Percentiles rank a stretch among this genome's conserved stretches.
phyloP scores from a whole-genome alignment of 1,140 invertebrate genomes.

The Pinna nobilis region DNA sequence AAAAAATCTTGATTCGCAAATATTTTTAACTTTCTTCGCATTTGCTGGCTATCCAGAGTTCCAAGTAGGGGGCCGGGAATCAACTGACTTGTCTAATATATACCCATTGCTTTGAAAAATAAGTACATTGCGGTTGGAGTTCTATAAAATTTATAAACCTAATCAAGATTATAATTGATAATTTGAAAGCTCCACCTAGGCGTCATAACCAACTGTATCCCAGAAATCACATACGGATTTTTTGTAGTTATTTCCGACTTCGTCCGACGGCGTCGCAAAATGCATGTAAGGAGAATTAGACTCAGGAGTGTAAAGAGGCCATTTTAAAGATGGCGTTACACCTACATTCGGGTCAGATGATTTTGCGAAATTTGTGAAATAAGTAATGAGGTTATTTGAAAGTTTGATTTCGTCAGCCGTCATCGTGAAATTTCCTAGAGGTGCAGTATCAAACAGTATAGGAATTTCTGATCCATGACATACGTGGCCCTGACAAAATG shows the following conservation, averaged over 20 bases:
- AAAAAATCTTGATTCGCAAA: too few species aligned
- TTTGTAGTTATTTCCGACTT: neutral
- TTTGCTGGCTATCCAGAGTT: too few species aligned
- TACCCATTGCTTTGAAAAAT: too few species aligned
- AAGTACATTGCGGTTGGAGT: too few species aligned
- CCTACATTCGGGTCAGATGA: slow-evolving; percentile 14
- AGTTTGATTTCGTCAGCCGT: neutral
- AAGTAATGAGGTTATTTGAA: neutral
- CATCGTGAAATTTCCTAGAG: slow-evolving; percentile 4
- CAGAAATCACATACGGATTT: slow-evolving; percentile 8
- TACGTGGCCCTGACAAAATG: neutral
- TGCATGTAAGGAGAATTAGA: neutral
- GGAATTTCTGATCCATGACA: slow-evolving; percentile 27
- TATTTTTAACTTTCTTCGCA: too few species aligned
- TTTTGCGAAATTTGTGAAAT: slow-evolving; percentile 23
- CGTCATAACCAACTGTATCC: slow-evolving; percentile 41
- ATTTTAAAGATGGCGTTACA: neutral
- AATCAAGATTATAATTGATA: too few species aligned
- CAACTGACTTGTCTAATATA: too few species aligned
- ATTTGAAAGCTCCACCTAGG: too few species aligned
- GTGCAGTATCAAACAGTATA: neutral
- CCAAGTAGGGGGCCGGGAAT: too few species aligned
- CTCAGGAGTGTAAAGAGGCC: neutral
- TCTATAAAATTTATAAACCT: too few species aligned
- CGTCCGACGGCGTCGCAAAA: neutral